phyloP scores from a whole-genome alignment of 2,797 vertebrate species.

The Amblyopsis hoosieri region DNA sequence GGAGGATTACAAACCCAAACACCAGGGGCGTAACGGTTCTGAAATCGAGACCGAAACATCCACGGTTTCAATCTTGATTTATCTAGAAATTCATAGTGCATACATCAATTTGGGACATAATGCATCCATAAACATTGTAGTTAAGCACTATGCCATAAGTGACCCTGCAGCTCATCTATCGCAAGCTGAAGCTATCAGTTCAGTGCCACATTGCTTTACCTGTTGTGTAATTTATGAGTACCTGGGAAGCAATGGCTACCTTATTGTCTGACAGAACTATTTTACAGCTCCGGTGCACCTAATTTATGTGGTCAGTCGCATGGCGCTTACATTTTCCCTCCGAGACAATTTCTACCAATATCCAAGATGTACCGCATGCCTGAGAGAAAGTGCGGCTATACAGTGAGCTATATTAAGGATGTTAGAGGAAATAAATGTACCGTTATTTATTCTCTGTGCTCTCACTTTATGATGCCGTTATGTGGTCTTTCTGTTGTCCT shows the following conservation, averaged over 20 bases:
- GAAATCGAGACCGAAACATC: too few species aligned
- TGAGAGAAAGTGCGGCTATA: conserved; percentile 40
- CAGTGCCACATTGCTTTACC: conserved; percentile 29
- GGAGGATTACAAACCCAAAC: background rate
- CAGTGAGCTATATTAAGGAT: conserved; percentile 39
- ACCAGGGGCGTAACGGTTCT: too few species aligned
- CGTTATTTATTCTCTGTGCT: conserved; percentile 73
- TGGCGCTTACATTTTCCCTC: conserved; percentile 47
- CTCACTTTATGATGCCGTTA: conserved; percentile 73
- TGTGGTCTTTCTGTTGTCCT: conserved; percentile 66
- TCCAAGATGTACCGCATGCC: conserved; percentile 49
- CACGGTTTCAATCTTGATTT: too few species aligned
- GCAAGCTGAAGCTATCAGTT: conserved; percentile 24
- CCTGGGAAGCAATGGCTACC: conserved; percentile 30
- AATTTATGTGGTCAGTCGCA: conserved; percentile 51
- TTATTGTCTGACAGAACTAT: conserved; percentile 51
- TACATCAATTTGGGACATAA: too few species aligned
- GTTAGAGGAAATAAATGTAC: conserved; percentile 63
- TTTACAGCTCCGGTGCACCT: conserved; percentile 49
- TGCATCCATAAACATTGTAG: too few species aligned
- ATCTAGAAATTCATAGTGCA: too few species aligned
- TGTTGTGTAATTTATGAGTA: conserved; percentile 17
- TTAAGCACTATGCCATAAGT: background rate
- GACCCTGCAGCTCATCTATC: conserved; percentile 9
- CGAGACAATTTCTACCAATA: conserved; percentile 32